These are phyloP conservation scores for Uloborus diversus DNA, from an alignment of 1,140 invertebrate species.

Conservation along the genomic window DNA sequence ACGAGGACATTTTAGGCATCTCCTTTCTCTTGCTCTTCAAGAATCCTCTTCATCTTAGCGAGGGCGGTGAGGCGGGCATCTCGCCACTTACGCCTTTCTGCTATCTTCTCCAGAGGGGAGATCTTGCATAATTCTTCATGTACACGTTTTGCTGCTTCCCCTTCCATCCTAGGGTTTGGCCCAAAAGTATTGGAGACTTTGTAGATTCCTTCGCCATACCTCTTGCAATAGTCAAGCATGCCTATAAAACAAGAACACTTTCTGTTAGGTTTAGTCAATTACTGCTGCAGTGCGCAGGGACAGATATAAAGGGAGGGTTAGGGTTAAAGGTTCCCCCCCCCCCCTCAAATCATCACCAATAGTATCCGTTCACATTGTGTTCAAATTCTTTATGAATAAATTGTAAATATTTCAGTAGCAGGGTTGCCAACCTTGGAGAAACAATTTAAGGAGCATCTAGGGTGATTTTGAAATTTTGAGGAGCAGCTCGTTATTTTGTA, in stretches of 20 bases:
- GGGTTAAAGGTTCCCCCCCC: not conserved
- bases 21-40: conserved; percentile 9
- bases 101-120: conserved; percentile 79
- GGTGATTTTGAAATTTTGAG: too few relatives aligned
- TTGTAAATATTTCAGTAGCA: too few relatives aligned
- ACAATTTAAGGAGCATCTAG: too few relatives aligned
- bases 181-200: conserved; percentile 80
- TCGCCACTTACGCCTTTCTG: conserved; percentile 80
- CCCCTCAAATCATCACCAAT: not conserved
- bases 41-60: conserved; percentile 76
- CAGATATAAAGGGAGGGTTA: too few relatives aligned
- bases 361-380: too few relatives aligned
- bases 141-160: conserved; percentile 66
- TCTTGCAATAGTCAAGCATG: conserved; percentile 75
- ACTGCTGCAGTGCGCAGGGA: too few relatives aligned
- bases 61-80: conserved; percentile 84
- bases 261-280: too few relatives aligned
- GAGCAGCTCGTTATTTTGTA: not conserved
- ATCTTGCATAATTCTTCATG: conserved; percentile 75
- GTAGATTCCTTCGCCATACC: conserved; percentile 72
- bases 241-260: conserved; percentile 68
- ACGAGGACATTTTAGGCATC: too few relatives aligned
- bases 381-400: too few relatives aligned
- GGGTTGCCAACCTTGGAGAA: too few relatives aligned
- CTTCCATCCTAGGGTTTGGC: conserved; percentile 72